Evolutionary conservation across 2,888 invertebrate species (phyloP), one percentile per base, ranked within the genome.

Genomic region (Cecidostiba fungosa): DNA sequence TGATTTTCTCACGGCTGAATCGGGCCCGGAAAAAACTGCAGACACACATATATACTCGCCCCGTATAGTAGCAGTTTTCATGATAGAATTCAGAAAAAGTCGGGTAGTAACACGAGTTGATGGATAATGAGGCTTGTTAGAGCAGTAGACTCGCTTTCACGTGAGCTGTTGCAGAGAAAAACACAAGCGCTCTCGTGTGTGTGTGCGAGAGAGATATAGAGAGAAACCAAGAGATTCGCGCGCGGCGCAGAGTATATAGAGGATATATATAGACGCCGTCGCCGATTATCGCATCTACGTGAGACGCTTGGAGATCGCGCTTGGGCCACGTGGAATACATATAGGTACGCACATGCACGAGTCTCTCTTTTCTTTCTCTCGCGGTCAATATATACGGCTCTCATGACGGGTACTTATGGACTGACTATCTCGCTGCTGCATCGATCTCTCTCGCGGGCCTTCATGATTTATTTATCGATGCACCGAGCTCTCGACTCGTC

Each of bases 211-310:
- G 6, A 59, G 76, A 26, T 5, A n/a, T n/a, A 23, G 66, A 43
- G 78, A 32, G 39, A 10, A 76, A 26, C 16, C 76, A 14, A 29
- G 50, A 54, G 54, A 54, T 54, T 54, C 54, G 54, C 54, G 50
- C 50, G n/a, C 6, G n/a, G 32, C 59, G 16, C 43, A n/a, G 54
- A 19, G 4, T 54, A 54, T 54, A 6, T 3, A 54, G 54, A 29
- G 14, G 0, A 29, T n/a, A n/a, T 29, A 66, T 59, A 59, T 59
- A 23, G 23, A 10, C 4, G 16, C 36, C 39, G 39, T 23, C 26
- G 69, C 8, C 78, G 69, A 78, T 78, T 78, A 78, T 78, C 47
- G 54, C 78, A 39, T 59, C 23, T 78, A 78, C 78, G 78, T 78
- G 78, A 78, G 78, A 26, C 32, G 78, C 66, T 39, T 78, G 78